Evolutionary conservation across 2,113 vertebrate genomes (phyloP).

Genomic region (Rhinolophus ferrumequinum): DNA sequence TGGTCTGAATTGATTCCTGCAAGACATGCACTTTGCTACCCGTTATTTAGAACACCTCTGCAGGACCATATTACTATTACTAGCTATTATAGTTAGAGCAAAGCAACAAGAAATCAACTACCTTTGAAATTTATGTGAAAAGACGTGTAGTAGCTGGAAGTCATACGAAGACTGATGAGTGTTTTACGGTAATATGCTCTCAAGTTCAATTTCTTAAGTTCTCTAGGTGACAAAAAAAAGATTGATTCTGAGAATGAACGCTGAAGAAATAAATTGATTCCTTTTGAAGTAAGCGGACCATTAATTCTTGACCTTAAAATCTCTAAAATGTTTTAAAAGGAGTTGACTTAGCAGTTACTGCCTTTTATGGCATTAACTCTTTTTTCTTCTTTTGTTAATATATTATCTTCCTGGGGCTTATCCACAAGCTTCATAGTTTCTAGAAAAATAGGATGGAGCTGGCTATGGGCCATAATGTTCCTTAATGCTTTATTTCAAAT

Average conservation of each 20-base stretch:
- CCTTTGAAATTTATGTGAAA: constrained; percentile 54
- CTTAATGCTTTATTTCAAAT: background rate
- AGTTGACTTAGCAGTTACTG: constrained; percentile 76
- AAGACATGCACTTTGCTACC: background rate
- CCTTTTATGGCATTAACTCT: constrained; percentile 28
- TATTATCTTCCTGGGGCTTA: background rate
- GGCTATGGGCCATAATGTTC: background rate
- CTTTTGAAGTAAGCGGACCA: constrained; percentile 76
- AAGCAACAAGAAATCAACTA: constrained; percentile 51
- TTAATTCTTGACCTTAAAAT: constrained; percentile 79
- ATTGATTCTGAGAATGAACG: constrained; percentile 84
- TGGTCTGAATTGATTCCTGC: background rate
- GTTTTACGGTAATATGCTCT: constrained; percentile 79
- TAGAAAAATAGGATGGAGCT: background rate
- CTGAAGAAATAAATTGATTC: constrained; percentile 82
- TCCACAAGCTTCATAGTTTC: background rate
- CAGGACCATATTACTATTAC: background rate
- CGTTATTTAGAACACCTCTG: background rate
- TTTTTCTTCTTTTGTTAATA: constrained; percentile 1
- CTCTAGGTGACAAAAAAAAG: constrained; percentile 71
- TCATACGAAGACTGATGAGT: background rate
- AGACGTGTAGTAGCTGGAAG: constrained; percentile 13
- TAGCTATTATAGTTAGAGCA: background rate
- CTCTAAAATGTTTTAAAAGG: constrained; percentile 80
- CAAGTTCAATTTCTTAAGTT: constrained; percentile 75